These are phyloP conservation scores for Bombus vancouverensis DNA, from an alignment of 1,140 invertebrate species.

Conservation along the genomic window DNA sequence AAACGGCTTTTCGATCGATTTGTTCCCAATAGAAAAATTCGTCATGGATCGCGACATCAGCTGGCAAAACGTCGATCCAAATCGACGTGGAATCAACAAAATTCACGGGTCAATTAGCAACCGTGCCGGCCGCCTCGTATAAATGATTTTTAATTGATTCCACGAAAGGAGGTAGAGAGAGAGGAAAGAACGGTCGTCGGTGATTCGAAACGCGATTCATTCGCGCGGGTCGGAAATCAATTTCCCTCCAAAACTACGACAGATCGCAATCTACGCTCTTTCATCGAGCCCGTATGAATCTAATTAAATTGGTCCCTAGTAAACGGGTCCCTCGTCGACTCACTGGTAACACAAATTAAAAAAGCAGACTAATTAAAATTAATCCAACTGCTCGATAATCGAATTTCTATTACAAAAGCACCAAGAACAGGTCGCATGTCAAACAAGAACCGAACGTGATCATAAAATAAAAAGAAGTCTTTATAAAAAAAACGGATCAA, in stretches of 20 bases:
- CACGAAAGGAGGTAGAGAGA: not conserved
- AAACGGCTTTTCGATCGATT: not conserved
- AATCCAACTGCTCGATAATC: not conserved
- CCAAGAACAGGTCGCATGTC: no score
- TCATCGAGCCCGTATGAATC: constrained; percentile 8
- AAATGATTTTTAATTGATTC: constrained; percentile 24
- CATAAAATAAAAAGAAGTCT: not conserved
- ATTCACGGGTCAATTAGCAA: not conserved
- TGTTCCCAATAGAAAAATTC: not conserved
- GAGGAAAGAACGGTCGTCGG: not conserved
- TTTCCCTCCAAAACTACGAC: constrained; percentile 6
- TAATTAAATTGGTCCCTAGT: not conserved
- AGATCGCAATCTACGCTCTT: constrained; percentile 2
- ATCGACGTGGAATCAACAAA: not conserved
- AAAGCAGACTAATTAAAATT: not conserved
- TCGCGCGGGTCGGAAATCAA: not conserved
- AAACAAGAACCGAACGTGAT: no score
- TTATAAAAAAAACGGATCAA: not conserved
- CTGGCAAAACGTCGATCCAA: not conserved
- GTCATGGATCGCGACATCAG: no score
- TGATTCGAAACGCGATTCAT: not conserved
- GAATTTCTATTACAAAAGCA: no score
- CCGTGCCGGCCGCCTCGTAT: no score
- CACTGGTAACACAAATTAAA: not conserved
- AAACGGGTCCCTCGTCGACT: not conserved